A percentile compares a stretch with the other conserved stretches of the same genome.
These are phyloP conservation scores for Megalops atlanticus DNA, from an alignment of 2,113 vertebrate species.

Conservation along the genomic window DNA sequence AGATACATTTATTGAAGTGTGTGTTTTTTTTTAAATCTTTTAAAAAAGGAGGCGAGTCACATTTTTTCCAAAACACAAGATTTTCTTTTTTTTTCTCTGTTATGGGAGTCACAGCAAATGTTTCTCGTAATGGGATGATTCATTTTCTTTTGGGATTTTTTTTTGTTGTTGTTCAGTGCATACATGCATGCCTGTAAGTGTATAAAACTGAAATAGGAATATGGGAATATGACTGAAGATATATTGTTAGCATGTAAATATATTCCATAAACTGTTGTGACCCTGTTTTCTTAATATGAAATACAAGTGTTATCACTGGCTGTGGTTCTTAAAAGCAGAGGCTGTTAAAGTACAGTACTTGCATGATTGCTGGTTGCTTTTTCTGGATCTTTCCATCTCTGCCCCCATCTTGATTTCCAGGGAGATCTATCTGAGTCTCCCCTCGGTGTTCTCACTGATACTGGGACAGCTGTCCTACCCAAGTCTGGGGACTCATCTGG, in stretches of 20 bases:
- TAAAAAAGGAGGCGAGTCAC: too few species aligned
- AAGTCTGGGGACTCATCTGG: slow-evolving; percentile 24
- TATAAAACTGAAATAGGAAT: neutral
- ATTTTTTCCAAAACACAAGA: too few species aligned
- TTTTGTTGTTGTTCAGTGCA: neutral
- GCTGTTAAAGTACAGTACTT: slow-evolving; percentile 20
- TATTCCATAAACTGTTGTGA: too few species aligned
- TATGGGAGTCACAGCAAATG: too few species aligned
- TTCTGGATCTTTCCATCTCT: neutral
- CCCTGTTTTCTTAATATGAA: neutral
- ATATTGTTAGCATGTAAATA: too few species aligned
- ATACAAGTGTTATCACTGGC: neutral
- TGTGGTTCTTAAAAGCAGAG: neutral
- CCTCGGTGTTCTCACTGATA: neutral
- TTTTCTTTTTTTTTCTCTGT: too few species aligned
- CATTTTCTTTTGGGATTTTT: too few species aligned
- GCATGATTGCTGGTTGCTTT: slow-evolving; percentile 18
- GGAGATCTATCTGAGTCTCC: too few species aligned
- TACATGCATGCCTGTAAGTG: neutral
- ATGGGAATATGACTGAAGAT: neutral
- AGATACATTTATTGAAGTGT: too few species aligned
- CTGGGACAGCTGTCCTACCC: slow-evolving; percentile 23
- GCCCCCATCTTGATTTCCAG: slow-evolving; percentile 14
- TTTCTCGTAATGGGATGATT: too few species aligned
- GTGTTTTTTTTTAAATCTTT: too few species aligned